phyloP scores from a whole-genome alignment of 2,888 invertebrate genomes.

The Andrena hattorfiana region DNA sequence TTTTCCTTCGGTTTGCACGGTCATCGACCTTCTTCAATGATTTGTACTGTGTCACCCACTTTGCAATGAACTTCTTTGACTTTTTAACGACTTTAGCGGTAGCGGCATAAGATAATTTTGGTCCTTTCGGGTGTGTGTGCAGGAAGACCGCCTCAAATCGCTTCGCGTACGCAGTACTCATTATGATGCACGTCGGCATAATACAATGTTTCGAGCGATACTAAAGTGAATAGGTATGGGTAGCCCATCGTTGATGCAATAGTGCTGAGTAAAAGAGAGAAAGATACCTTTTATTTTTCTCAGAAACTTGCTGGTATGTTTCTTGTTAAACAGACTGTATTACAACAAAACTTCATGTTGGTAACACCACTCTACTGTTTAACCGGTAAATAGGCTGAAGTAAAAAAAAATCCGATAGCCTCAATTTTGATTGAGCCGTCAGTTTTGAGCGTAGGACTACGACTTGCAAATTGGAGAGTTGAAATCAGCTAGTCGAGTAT shows the following conservation, averaged over 20 bases:
- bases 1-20: constrained; percentile 41
- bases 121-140: constrained; percentile 45
- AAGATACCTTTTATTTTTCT: constrained; percentile 1
- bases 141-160: constrained; percentile 51
- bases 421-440: too few species aligned
- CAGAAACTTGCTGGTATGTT: not conserved
- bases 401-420: too few species aligned
- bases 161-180: constrained; percentile 38
- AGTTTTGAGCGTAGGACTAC: too few species aligned
- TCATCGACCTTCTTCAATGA: constrained; percentile 54
- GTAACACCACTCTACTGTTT: too few species aligned
- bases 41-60: constrained; percentile 54
- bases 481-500: too few species aligned
- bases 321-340: not conserved
- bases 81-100: constrained; percentile 47
- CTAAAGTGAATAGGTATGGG: not conserved
- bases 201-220: not conserved
- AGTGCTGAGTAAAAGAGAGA: not conserved
- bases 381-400: too few species aligned
- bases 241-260: not conserved
- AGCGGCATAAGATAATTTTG: constrained; percentile 39
- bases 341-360: too few species aligned
- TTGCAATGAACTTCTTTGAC: constrained; percentile 43
- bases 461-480: too few species aligned
- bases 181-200: constrained; percentile 5